These are phyloP conservation scores for Propithecus coquereli DNA, from an alignment of 2,113 vertebrate genomes.

Conservation along the genomic window DNA sequence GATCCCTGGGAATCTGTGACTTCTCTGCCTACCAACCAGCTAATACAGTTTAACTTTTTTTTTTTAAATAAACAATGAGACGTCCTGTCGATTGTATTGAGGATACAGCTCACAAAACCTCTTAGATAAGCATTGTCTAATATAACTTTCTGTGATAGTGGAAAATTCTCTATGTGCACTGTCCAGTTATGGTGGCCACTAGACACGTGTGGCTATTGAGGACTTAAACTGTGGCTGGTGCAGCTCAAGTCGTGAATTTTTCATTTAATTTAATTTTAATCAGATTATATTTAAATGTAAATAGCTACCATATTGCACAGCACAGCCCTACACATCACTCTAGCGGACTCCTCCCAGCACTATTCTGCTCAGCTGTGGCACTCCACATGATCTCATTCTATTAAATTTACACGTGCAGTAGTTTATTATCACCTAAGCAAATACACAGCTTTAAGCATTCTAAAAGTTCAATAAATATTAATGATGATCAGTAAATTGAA, in stretches of 20 bases:
- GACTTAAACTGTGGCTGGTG: background rate
- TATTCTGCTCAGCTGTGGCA: background rate
- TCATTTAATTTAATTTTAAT: background rate
- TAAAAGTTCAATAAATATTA: background rate
- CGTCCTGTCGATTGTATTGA: fast-evolving
- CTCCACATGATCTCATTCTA: too few relatives aligned
- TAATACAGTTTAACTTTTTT: background rate
- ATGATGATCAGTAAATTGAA: background rate
- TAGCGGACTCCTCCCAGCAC: fast-evolving
- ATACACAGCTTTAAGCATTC: background rate
- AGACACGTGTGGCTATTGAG: too few relatives aligned
- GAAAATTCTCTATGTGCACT: background rate
- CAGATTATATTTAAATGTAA: background rate
- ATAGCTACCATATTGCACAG: fast-evolving
- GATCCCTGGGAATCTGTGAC: background rate
- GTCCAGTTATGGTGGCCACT: fast-evolving
- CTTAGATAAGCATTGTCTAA: background rate
- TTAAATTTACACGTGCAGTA: background rate
- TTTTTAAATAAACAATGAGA: background rate
- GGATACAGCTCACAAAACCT: background rate
- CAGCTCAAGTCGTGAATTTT: background rate
- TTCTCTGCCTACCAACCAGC: background rate
- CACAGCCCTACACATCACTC: too few relatives aligned
- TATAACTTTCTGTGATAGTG: background rate
- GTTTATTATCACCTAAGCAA: background rate